These are phyloP conservation scores for Thera obeliscata DNA, from an alignment of 2,888 invertebrate species.

Conservation along the genomic window DNA sequence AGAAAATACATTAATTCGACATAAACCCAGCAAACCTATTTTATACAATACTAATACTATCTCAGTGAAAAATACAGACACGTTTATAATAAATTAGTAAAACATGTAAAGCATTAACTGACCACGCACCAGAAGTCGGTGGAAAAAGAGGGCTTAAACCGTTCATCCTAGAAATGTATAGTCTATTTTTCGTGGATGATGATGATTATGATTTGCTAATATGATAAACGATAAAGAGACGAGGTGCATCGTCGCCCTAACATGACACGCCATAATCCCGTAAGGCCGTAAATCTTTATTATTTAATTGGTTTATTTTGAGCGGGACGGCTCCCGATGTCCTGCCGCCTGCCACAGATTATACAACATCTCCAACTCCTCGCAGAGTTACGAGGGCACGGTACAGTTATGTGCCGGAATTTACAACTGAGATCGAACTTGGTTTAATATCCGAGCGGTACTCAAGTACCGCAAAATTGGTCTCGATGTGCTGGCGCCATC, in stretches of 20 bases:
- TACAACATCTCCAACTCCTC: neutral
- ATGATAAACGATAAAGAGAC: neutral
- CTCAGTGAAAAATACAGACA: too few relatives aligned
- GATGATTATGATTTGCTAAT: too few relatives aligned
- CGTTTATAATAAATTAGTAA: too few relatives aligned
- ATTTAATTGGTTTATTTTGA: conserved; percentile 27
- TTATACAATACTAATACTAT: too few relatives aligned
- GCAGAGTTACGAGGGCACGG: conserved; percentile 21
- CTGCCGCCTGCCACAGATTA: conserved; percentile 30
- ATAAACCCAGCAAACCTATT: too few relatives aligned
- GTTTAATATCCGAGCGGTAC: conserved; percentile 16
- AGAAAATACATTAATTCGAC: too few relatives aligned
- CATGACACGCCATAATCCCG: conserved; percentile 29
- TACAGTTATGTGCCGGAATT: conserved; percentile 25
- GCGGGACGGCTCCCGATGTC: conserved; percentile 22
- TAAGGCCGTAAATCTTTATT: conserved; percentile 27
- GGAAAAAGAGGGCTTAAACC: too few relatives aligned
- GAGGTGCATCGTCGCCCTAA: conserved; percentile 18
- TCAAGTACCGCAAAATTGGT: conserved; percentile 9
- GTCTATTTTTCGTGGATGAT: too few relatives aligned
- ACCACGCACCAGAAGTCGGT: too few relatives aligned
- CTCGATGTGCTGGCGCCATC: conserved; percentile 10
- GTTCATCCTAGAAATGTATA: too few relatives aligned
- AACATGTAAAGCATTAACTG: too few relatives aligned
- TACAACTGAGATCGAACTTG: conserved; percentile 17